A percentile compares a stretch with the other conserved stretches of the same genome.
Conservation (phyloP, 2,797 vertebrate species). For the Botia kubotai region DNA sequence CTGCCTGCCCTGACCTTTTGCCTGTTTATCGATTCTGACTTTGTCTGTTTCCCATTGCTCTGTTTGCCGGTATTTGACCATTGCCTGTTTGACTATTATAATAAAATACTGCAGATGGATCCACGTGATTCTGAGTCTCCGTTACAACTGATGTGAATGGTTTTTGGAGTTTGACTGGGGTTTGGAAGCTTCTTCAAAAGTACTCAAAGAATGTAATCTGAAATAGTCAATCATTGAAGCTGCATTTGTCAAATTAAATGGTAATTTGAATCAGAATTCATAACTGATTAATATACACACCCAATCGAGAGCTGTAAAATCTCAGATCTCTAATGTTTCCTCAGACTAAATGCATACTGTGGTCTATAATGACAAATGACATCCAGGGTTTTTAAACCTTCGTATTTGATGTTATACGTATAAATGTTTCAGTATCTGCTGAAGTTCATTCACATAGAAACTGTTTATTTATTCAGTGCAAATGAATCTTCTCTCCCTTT, state of each 20-base stretch:
- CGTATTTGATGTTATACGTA: constrained; percentile 37
- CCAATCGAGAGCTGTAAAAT: background rate
- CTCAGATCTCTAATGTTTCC: constrained; percentile 1
- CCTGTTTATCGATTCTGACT: too few species aligned
- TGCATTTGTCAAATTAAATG: background rate
- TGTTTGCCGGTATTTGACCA: too few species aligned
- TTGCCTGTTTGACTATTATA: too few species aligned
- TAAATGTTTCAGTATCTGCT: constrained; percentile 44
- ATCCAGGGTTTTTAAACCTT: background rate
- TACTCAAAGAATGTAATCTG: too few species aligned
- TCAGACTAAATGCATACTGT: constrained; percentile 7
- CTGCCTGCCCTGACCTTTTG: too few species aligned
- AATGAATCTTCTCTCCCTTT: constrained; percentile 49
- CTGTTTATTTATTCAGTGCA: constrained; percentile 56
- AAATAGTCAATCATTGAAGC: too few species aligned
- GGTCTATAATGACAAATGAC: constrained; percentile 26
- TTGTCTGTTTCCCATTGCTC: too few species aligned
- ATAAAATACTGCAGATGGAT: too few species aligned
- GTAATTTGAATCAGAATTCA: background rate
- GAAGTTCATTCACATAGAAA: constrained; percentile 51
- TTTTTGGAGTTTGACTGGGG: too few species aligned
- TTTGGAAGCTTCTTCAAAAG: too few species aligned
- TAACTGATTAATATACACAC: constrained; percentile 16
- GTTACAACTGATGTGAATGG: too few species aligned
- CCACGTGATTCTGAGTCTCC: too few species aligned